Evolutionary conservation across 2,888 invertebrate species (phyloP), one percentile per base, ranked within the genome.

Genomic region (Mythimna ferrago): DNA sequence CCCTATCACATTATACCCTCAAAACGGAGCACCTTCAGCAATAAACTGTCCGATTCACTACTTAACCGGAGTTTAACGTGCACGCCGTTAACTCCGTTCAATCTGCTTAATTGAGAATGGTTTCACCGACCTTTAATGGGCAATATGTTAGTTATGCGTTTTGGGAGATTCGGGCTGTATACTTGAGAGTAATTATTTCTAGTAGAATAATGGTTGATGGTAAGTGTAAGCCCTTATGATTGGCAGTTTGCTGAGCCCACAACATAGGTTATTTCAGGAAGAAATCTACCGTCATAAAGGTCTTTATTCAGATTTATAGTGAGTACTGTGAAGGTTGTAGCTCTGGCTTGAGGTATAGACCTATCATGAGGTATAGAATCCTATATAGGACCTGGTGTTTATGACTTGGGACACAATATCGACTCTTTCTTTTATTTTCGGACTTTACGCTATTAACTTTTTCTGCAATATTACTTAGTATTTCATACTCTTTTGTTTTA

Each of bases 41-140:
- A 90, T 94, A 94, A 94, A 94, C 92, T 93, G 93, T 93, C 94
- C 94, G 92, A 93, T 94, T 92, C 93, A 90, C 92, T 93, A 92
- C 94, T 94, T 94, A 94, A 94, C 92, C 92, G 90, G 85, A 91
- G 92, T 93, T 94, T 94, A 94, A 93, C 92, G 91, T 89, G 83
- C 85, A 84, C 83, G 91, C 91, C 93, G 93, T 92, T 93, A 93
- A 94, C 94, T 92, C 90, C 84, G 90, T 92, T 93, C 94, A 95
- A 95, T 95, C 94, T 94, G 95, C 94, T 95, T 95, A 95, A 95
- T 95, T 95, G 94, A 92, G 93, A 94, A 93, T 91, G 92, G 94
- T 92, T 90, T 89, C 89, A 90, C 90, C 89, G 89, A 90, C 87
- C 89, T 90, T 93, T 93, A 92, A 92, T 88, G 87, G 89, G 81